Conservation (phyloP, 2,113 vertebrate genomes). For the Saguinus imperator region DNA sequence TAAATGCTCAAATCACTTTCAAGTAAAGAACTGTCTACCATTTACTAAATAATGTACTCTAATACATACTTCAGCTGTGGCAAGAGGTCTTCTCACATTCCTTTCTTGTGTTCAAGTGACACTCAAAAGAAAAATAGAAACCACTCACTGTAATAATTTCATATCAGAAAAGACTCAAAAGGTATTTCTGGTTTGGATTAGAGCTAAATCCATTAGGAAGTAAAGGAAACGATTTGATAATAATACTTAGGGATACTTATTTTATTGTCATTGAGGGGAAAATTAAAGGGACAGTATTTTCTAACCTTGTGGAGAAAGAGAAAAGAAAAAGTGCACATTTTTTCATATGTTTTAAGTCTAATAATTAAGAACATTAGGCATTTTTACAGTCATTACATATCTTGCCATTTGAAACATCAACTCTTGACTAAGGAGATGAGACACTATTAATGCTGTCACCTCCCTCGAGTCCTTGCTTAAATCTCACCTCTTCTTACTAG, state of each 20-base stretch:
- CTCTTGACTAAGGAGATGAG: background rate
- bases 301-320: background rate
- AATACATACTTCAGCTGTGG: background rate
- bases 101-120: slow-evolving; percentile 23
- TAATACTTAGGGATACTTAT: background rate
- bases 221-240: slow-evolving; percentile 14
- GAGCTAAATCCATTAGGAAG: background rate
- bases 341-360: background rate
- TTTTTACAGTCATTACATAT: background rate
- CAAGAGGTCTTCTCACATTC: slow-evolving; percentile 26
- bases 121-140: slow-evolving; percentile 48
- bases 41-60: background rate
- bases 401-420: background rate
- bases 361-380: background rate
- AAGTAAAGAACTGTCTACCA: background rate
- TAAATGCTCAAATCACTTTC: slow-evolving; percentile 23
- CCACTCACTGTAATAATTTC: background rate
- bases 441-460: background rate
- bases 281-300: background rate
- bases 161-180: background rate
- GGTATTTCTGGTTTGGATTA: slow-evolving; percentile 34
- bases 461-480: background rate
- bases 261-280: background rate
- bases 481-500: background rate
- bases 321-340: background rate